Conservation (phyloP, 2,113 vertebrate genomes). For the Pandion haliaetus region DNA sequence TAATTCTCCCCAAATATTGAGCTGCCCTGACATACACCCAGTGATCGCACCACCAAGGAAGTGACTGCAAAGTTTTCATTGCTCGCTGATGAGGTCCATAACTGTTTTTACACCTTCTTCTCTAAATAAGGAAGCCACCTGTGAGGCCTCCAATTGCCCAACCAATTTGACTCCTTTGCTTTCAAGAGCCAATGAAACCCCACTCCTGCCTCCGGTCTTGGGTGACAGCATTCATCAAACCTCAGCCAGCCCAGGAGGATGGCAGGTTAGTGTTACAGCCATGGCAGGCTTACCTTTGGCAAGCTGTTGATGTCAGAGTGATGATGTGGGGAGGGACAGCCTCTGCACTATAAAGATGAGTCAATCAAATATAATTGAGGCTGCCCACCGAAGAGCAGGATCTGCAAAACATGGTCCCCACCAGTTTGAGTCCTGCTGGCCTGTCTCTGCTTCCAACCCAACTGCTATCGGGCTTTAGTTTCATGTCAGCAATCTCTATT, state of each 20-base stretch:
- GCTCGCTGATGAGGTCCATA: conserved; percentile 79
- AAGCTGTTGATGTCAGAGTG: conserved; percentile 81
- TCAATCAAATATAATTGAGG: conserved; percentile 69
- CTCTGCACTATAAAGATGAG: conserved; percentile 80
- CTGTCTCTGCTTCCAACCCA: conserved; percentile 77
- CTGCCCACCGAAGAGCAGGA: conserved; percentile 69
- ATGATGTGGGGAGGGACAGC: conserved; percentile 79
- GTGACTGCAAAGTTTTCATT: conserved; percentile 71
- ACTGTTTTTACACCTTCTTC: conserved; percentile 84
- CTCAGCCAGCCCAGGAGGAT: conserved; percentile 31
- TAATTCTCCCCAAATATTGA: not conserved
- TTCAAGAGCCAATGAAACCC: conserved; percentile 77
- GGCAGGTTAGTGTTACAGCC: conserved; percentile 76
- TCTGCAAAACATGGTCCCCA: conserved; percentile 87
- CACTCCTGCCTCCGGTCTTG: conserved; percentile 67
- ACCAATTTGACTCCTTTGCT: conserved; percentile 82
- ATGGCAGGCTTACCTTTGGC: conserved; percentile 70
- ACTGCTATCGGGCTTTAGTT: conserved; percentile 82
- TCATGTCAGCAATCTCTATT: conserved; percentile 88
- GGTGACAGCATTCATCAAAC: conserved; percentile 61
- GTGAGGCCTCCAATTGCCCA: conserved; percentile 73
- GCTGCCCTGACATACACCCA: conserved; percentile 42
- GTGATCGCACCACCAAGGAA: conserved; percentile 63
- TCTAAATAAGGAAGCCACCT: conserved; percentile 88
- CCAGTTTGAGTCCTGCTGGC: conserved; percentile 74